phyloP scores from a whole-genome alignment of 1,140 invertebrate genomes.

The Brachionus koreanus region DNA sequence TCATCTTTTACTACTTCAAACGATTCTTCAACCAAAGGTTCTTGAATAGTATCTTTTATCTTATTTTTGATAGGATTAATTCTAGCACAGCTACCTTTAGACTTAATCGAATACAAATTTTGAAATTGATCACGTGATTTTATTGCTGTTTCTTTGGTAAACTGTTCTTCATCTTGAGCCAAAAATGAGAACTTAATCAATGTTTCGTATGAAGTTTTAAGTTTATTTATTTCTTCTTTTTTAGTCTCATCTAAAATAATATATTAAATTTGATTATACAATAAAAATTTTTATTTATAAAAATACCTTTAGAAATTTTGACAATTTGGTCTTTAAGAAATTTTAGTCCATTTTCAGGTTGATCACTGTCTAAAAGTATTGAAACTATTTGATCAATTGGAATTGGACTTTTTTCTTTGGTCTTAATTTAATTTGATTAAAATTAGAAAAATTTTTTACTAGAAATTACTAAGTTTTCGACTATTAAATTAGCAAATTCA shows the following conservation, averaged over 20 bases:
- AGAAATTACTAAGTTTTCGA: not conserved
- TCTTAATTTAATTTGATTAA: not conserved
- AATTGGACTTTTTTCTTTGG: not conserved
- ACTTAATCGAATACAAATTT: constrained; percentile 17
- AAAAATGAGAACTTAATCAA: constrained; percentile 25
- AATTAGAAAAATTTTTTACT: not conserved
- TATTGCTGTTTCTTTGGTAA: constrained; percentile 10
- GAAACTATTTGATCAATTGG: constrained; percentile 24
- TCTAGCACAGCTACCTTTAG: not conserved
- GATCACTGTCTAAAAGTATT: constrained; percentile 17
- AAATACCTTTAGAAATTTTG: not conserved
- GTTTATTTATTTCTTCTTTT: not conserved
- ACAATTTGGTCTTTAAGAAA: not conserved
- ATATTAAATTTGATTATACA: not conserved
- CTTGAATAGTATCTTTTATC: not conserved
- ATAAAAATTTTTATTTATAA: not conserved
- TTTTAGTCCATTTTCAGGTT: constrained; percentile 17
- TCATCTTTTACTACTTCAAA: not conserved
- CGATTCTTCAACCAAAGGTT: not conserved
- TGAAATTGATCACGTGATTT: constrained; percentile 22
- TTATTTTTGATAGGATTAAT: constrained; percentile 10
- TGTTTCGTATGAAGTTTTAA: constrained; percentile 20
- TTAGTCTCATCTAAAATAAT: not conserved
- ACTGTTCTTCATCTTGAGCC: constrained; percentile 32
- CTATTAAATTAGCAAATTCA: constrained; percentile 10